Conservation (phyloP, 2,113 vertebrate genomes). For the Corythaeola cristata region DNA sequence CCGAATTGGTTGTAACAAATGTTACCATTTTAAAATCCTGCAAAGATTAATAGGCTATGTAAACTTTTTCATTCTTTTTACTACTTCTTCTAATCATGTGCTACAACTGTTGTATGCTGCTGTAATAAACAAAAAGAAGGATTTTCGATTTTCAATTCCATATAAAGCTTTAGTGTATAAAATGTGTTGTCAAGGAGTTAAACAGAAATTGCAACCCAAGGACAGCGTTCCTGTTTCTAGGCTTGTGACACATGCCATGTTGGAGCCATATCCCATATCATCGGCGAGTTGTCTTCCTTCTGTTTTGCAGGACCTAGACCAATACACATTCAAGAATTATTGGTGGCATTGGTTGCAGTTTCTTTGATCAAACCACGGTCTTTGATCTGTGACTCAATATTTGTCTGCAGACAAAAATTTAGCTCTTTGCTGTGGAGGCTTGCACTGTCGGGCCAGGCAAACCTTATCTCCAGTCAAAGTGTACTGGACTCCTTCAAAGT, state of each 20-base stretch:
- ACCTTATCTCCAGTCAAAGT: background rate
- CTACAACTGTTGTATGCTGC: background rate
- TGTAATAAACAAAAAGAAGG: background rate
- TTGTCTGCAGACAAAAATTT: background rate
- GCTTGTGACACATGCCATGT: background rate
- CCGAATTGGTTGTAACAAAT: background rate
- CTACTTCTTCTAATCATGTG: background rate
- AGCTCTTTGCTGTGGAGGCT: background rate
- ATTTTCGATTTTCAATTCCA: background rate
- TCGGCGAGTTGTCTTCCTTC: background rate
- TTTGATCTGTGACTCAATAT: background rate
- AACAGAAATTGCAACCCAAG: background rate
- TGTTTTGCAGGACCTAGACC: background rate
- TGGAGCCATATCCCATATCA: background rate
- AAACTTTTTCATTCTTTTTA: background rate
- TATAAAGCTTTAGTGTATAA: background rate
- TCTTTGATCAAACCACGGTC: background rate
- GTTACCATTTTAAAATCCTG: background rate
- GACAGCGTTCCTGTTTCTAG: background rate
- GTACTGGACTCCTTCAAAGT: background rate
- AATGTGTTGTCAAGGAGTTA: background rate
- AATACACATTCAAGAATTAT: background rate
- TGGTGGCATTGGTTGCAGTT: background rate
- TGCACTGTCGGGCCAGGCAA: background rate
- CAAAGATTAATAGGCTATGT: background rate